These are phyloP conservation scores for Tolmerus cingulatus DNA, from an alignment of 2,888 invertebrate genomes.

Conservation along the genomic window DNA sequence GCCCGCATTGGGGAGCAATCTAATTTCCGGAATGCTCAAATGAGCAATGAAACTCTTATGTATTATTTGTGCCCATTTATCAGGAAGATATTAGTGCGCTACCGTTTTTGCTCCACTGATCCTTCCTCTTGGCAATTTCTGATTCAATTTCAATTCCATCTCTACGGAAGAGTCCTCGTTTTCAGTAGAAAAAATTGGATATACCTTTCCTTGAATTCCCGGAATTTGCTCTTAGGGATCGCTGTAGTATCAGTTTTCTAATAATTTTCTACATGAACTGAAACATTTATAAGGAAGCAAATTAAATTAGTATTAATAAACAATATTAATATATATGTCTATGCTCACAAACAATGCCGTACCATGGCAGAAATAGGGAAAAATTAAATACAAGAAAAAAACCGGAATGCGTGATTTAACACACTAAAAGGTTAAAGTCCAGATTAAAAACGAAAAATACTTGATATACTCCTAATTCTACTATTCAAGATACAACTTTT, in stretches of 20 bases:
- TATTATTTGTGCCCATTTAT: background rate
- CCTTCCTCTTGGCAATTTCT: background rate
- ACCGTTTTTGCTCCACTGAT: background rate
- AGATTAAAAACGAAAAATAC: too few species aligned
- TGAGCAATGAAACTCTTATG: slow-evolving; percentile 7
- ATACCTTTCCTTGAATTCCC: background rate
- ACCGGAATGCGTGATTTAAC: too few species aligned
- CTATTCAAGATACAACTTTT: too few species aligned
- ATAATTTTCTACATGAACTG: background rate
- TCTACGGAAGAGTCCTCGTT: background rate
- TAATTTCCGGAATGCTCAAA: background rate
- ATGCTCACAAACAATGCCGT: too few species aligned
- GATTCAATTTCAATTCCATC: background rate
- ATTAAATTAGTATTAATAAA: background rate
- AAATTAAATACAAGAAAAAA: too few species aligned
- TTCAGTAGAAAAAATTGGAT: background rate
- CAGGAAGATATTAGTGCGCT: background rate
- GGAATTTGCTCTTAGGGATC: background rate
- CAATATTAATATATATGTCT: too few species aligned
- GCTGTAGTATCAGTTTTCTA: background rate
- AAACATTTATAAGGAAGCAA: background rate
- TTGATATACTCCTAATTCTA: too few species aligned
- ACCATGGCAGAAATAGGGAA: too few species aligned
- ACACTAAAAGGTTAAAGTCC: too few species aligned
- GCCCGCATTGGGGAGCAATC: background rate